Conservation (phyloP, 92 coral and sea anemone genomes). For the Palythoa caribaeorum region DNA sequence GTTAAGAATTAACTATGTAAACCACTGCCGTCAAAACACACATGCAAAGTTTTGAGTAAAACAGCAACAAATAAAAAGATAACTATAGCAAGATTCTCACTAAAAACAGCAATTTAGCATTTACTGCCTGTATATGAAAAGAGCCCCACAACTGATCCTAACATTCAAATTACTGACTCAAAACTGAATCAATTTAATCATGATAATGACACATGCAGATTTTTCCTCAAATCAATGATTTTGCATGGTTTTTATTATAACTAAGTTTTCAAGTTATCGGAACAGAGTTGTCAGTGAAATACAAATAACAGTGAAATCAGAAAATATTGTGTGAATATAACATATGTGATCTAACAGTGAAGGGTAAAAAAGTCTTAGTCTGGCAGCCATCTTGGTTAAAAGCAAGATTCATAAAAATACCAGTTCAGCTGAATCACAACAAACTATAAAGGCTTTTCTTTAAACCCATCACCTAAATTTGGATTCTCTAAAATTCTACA, state of each 20-base stretch:
- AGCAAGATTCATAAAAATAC: conserved; percentile 5
- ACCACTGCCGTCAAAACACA: background rate
- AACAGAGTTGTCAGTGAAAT: background rate
- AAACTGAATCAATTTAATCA: conserved; percentile 63
- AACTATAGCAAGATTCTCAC: background rate
- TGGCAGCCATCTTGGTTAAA: conserved; percentile 51
- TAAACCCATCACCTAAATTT: background rate
- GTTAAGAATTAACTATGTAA: conserved; percentile 31
- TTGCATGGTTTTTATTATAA: background rate
- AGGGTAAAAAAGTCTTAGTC: conserved; percentile 9
- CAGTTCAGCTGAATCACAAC: background rate
- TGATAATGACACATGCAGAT: conserved; percentile 48
- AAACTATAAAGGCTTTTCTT: background rate
- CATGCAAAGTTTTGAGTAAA: background rate
- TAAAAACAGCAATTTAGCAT: conserved; percentile 14
- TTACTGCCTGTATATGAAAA: conserved; percentile 28
- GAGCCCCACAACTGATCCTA: conserved; percentile 24
- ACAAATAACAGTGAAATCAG: conserved; percentile 36
- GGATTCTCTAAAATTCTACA: background rate
- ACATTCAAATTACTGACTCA: conserved; percentile 37
- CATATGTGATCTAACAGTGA: conserved; percentile 23
- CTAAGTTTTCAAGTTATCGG: background rate
- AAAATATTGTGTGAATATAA: conserved; percentile 21
- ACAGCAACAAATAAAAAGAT: background rate
- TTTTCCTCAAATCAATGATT: conserved; percentile 47